Evolutionary conservation across 2,888 invertebrate genomes (phyloP).

Genomic region (Steinernema scapterisci): DNA sequence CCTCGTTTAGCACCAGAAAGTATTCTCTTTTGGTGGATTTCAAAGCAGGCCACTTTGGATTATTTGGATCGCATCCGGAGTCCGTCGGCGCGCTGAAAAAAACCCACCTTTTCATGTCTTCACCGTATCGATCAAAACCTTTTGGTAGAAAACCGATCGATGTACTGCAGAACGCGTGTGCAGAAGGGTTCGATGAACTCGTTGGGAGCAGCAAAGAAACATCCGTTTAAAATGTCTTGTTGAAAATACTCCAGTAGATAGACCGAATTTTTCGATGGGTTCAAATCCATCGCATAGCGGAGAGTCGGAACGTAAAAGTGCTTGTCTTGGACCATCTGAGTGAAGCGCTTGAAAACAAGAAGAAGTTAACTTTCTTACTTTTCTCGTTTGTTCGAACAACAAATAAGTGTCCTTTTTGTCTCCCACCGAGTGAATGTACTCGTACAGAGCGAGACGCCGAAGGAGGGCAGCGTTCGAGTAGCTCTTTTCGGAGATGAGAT

Average conservation of each 20-base stretch:
- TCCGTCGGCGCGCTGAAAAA: conserved; percentile 9
- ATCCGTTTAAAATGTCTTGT: not conserved
- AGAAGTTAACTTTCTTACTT: conserved; percentile 13
- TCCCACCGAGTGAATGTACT: conserved; percentile 39
- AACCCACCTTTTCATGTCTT: no score
- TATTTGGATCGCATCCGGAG: not conserved
- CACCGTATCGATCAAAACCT: no score
- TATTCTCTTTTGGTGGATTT: conserved; percentile 25
- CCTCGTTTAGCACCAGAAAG: conserved; percentile 18
- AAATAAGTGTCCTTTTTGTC: conserved; percentile 40
- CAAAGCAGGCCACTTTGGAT: conserved; percentile 16
- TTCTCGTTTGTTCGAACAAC: conserved; percentile 36
- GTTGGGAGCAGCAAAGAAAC: not conserved
- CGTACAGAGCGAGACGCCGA: conserved; percentile 39
- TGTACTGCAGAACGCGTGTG: conserved; percentile 35
- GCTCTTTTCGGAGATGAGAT: conserved; percentile 37
- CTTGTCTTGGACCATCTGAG: conserved; percentile 1
- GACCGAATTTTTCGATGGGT: conserved; percentile 28
- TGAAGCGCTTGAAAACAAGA: not conserved
- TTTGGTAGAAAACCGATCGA: conserved; percentile 36
- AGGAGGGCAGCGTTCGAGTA: conserved; percentile 40
- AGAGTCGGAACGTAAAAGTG: not conserved
- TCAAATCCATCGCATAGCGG: not conserved
- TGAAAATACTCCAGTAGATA: conserved; percentile 38
- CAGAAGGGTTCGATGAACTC: conserved; percentile 36